Evolutionary conservation across 2,113 vertebrate species (phyloP).

Genomic region (Labeo catla): DNA sequence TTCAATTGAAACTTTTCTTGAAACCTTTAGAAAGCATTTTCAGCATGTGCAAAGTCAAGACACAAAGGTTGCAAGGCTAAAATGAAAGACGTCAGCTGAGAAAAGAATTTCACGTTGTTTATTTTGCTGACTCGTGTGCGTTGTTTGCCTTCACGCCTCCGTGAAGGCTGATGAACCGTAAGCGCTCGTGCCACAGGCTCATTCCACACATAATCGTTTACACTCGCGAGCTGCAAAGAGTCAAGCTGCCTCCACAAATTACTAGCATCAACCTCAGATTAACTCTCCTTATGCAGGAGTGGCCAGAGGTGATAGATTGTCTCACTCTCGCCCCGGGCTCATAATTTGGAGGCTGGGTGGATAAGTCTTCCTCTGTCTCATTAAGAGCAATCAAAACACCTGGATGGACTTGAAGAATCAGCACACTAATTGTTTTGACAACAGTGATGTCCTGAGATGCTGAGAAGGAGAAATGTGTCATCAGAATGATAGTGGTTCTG

Average conservation of each 20-base stretch:
- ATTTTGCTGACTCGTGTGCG: background rate
- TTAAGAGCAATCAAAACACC: background rate
- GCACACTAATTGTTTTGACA: background rate
- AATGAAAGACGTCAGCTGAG: background rate
- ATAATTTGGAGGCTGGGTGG: background rate
- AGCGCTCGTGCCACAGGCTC: conserved; percentile 28
- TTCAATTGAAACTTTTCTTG: background rate
- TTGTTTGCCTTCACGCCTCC: background rate
- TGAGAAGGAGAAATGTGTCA: background rate
- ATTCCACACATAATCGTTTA: conserved; percentile 44
- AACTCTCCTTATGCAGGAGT: background rate
- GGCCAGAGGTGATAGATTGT: conserved; percentile 45
- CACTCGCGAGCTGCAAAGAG: background rate
- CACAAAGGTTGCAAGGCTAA: background rate
- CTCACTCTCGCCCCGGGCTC: background rate
- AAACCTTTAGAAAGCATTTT: background rate
- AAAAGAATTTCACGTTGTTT: background rate
- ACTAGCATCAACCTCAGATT: conserved; percentile 16
- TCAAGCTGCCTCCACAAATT: conserved; percentile 37
- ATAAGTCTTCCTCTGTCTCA: background rate
- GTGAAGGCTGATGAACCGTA: background rate
- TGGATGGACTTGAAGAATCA: background rate
- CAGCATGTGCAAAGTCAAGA: background rate
- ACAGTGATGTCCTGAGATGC: background rate
- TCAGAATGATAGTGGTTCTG: background rate